Evolutionary conservation across 2,888 invertebrate species (phyloP), one percentile per base, ranked within the genome.

Genomic region (Hylaea fasciaria): DNA sequence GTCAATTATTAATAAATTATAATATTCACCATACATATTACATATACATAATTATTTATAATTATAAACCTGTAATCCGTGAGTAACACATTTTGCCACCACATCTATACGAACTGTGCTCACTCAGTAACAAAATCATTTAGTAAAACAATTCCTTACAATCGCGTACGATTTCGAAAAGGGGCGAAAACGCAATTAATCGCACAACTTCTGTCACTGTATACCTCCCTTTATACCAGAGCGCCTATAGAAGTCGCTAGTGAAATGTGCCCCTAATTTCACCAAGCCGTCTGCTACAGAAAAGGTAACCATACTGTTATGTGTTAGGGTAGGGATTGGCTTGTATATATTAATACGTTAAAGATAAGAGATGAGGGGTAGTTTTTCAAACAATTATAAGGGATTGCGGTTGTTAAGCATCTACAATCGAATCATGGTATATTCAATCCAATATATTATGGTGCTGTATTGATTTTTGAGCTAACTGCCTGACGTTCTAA

Each of bases 161-260:
- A 54, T 55, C 74, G 75, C 73, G 76, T 80, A 81, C 77, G 78
- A 80, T 81, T 77, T 78, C 76, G 74, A 70, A 77, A 85, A 85
- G 83, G 86, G 86, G 82, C 78, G 84, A 84, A 82, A 82, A 83
- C 81, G 80, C 86, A 89, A 89, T 90, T 89, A 88, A 89, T 87
- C 81, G 85, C 72, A 73, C 81, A 84, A 86, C 85, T 87, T 89
- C 84, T 89, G 87, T 89, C 88, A 84, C 80, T 74, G 74, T 65
- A 67, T 62, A 69, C 69, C 68, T 71, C 74, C 70, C 69, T 61
- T 56, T 61, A 56, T 56, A 52, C 32, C 54, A 43, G 47, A 40
- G 49, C 48, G 43, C 39, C 61, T 61, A 61, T 52, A 61, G 61
- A 61, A 60, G 56, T 56, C 10, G 51, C 48, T 52, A 56, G 56